Base-by-base conservation (phyloP, 2,113 vertebrate species). In the Tetrax tetrax region DNA sequence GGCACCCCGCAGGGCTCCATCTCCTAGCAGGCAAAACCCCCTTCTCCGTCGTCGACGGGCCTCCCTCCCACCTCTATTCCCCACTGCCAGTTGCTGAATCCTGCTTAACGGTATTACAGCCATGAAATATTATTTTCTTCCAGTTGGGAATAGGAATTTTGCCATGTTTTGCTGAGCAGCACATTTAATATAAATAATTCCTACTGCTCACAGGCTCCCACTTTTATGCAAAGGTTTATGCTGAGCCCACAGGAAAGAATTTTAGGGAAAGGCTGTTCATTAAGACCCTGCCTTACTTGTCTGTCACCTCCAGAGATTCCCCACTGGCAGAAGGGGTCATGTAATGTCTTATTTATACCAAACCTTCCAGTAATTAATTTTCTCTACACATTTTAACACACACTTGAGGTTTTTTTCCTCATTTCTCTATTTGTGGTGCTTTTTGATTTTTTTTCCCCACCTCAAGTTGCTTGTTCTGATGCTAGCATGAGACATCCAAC, bases 401-500 rank as follows among this genome's bases (percentile, higher is more conserved):
- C 69, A 80, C 45, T 27, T 72, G 57, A 33, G 19, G 4, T 75
- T 91, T 93, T 96, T 88, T 90, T 19, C 28, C 90, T 89, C 85
- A 97, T 96, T 88, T 96, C 95, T 96, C 89, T 71, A 7, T 91
- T 90, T 80, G 86, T 72, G 9, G 43, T 72, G 68, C 27, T 65
- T 93, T 94, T 93, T 95, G 96, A 87, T 66, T 80, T 90, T 87
- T 87, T 53, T 51, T 27, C 35, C 70, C 65, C 74, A 89, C 83
- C n/a, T 47, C 69, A 93, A 92, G 96, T 87, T 87, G 91, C 95
- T 95, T 98, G 95, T 96, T 97, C 95, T 95, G 95, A 97, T 81
- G 92, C 94, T 94, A 84, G 57, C 61, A 66, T 95, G 97, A 98
- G 97, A 98, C 96, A 97, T 96, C 93, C 98, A 98, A 98, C 98